phyloP scores from a whole-genome alignment of 2,797 vertebrate genomes.

The Pangasius sanitwongsei region DNA sequence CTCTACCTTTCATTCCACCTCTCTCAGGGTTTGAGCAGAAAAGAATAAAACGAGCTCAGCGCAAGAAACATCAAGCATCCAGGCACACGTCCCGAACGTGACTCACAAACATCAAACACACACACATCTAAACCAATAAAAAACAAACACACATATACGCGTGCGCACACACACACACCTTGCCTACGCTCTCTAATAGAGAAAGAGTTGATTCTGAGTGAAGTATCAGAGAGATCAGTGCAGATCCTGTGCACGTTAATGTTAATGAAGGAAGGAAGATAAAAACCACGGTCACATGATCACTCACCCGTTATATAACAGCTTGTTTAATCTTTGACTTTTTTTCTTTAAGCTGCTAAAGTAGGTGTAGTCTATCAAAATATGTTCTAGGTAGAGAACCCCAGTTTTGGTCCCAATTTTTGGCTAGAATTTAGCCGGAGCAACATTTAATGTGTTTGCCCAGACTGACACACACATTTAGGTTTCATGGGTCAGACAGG shows the following conservation, averaged over 20 bases:
- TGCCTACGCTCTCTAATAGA: not conserved
- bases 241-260: not conserved
- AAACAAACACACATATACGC: not conserved
- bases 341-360: not conserved
- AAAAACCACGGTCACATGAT: not conserved
- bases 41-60: constrained; percentile 14
- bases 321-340: not conserved
- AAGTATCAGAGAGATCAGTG: not conserved
- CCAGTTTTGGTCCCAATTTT: not conserved
- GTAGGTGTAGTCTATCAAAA: not conserved
- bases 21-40: constrained; percentile 15
- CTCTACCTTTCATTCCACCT: constrained; percentile 27
- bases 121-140: not conserved
- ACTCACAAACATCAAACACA: constrained; percentile 23
- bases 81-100: constrained; percentile 28
- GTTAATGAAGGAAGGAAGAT: not conserved
- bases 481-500: not conserved
- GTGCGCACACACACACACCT: not conserved
- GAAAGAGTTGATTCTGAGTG: not conserved
- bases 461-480: not conserved
- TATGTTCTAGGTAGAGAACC: not conserved
- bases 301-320: not conserved
- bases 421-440: not conserved
- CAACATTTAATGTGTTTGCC: not conserved
- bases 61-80: constrained; percentile 27